Conservation (phyloP, 2,113 vertebrate genomes). For the Hepsetus odoe region DNA sequence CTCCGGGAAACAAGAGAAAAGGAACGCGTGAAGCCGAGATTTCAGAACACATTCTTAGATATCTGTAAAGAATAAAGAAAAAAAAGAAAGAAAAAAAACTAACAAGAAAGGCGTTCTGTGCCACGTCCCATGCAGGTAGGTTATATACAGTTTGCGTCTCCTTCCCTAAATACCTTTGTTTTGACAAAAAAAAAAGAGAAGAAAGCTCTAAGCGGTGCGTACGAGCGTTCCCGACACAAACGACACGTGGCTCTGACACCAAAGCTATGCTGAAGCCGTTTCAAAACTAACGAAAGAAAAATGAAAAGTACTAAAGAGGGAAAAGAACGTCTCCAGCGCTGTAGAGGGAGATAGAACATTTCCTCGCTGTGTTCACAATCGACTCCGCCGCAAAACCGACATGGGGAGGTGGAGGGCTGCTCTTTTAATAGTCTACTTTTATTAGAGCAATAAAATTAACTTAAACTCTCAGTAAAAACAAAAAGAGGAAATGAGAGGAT, state of each 20-base stretch:
- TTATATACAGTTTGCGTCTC: slow-evolving; percentile 97
- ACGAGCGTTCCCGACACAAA: slow-evolving; percentile 14
- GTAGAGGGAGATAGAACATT: slow-evolving; percentile 75
- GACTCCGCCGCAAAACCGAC: slow-evolving; percentile 93
- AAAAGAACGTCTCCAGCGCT: slow-evolving; percentile 78
- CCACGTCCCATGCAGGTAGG: slow-evolving; percentile 89
- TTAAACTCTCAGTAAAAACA: slow-evolving; percentile 87
- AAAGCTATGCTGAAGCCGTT: slow-evolving; percentile 15
- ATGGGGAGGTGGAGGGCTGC: slow-evolving; percentile 82
- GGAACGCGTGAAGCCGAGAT: slow-evolving; percentile 27
- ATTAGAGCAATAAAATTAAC: slow-evolving; percentile 99
- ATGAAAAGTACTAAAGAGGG: slow-evolving; percentile 26
- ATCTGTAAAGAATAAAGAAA: slow-evolving; percentile 98
- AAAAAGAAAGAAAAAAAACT: slow-evolving; percentile 88
- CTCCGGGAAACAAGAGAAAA: not conserved
- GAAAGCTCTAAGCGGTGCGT: slow-evolving; percentile 15
- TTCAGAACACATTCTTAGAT: slow-evolving; percentile 74
- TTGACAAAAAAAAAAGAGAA: not conserved
- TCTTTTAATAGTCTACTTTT: slow-evolving; percentile 88
- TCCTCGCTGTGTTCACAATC: slow-evolving; percentile 79
- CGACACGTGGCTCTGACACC: slow-evolving; percentile 22
- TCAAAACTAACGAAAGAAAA: slow-evolving; percentile 12
- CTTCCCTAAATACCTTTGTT: slow-evolving; percentile 62
- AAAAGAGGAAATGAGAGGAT: slow-evolving; percentile 66
- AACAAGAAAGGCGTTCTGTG: slow-evolving; percentile 92